Evolutionary conservation across 30 jellyfish, hydroid and myxozoan genomes (phyloP), one percentile per base, ranked within the genome.

Genomic region (Pseudorhiza aurosa): DNA sequence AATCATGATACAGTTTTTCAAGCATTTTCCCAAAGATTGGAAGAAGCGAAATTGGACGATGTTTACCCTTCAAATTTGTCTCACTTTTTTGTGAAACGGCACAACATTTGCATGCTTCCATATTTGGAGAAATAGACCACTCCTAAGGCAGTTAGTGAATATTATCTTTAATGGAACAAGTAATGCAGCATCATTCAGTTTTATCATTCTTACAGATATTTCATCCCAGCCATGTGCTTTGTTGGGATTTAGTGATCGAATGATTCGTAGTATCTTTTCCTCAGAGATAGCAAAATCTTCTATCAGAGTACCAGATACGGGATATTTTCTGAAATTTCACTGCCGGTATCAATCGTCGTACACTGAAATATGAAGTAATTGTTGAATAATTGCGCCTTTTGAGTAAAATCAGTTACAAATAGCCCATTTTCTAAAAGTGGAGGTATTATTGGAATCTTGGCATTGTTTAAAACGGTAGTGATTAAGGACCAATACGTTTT

Each of bases 181-280:
- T 60, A 81, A 35, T n/a, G 85, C 44, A 28, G 59, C 86, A 65
- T 65, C 92, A 76, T 82, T 39, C 30, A 80, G 31, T 49, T 65
- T 64, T 65, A 80, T 49, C 90, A 58, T 62, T 43, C 71, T 62
- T 71, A 68, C 65, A 30, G 94, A 70, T 32, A 53, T 68, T 39
- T 68, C 87, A 59, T 82, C 94, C 86, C 87, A 49, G 32, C 92
- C 85, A 49, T 80, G 92, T 27, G 86, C 92, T 40, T 81, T 81
- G 35, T 81, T 81, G 45, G 85, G 70, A 57, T 83, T 83, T 2
- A 72, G 57, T 12, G 88, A 44, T 47, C 85, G 46, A 12, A 62
- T 73, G 75, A 71, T 45, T 24, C 51, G 49, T 42, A 73, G 73
- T 17, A 85, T 57, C 43, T 85, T 73, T 57, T 75, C 85, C 40